phyloP scores from a whole-genome alignment of 2,888 invertebrate genomes.

The Drosophila atroscutellata region DNA sequence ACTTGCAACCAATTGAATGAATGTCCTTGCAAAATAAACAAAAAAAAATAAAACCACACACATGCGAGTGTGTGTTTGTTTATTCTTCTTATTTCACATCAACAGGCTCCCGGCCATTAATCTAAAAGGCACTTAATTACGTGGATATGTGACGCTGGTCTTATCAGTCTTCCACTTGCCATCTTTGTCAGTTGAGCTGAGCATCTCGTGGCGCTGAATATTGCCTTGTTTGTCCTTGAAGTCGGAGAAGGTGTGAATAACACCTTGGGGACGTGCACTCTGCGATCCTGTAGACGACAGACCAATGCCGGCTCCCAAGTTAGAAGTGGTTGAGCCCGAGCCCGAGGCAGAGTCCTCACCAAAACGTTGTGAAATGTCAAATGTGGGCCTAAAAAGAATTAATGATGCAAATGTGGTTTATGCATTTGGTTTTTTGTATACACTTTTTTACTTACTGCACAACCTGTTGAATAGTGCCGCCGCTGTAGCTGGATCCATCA shows the following conservation, averaged over 20 bases:
- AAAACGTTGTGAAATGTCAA: constrained; percentile 44
- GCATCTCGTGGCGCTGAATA: not conserved
- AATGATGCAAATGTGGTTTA: not conserved
- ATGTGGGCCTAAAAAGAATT: not conserved
- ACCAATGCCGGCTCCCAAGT: not conserved
- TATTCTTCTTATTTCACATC: constrained; percentile 39
- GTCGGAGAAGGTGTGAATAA: constrained; percentile 1
- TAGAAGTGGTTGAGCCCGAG: not conserved
- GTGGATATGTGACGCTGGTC: constrained; percentile 13
- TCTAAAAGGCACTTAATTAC: constrained; percentile 16
- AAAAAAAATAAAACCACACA: constrained; percentile 11
- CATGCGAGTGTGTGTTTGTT: constrained; percentile 17
- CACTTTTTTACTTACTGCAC: not conserved
- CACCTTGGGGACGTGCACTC: not conserved
- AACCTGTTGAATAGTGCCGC: constrained; percentile 30
- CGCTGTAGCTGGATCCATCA: constrained; percentile 45
- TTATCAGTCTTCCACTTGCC: constrained; percentile 16
- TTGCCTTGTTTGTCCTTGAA: constrained; percentile 25
- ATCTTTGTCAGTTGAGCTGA: not conserved
- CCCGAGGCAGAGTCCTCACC: constrained; percentile 53
- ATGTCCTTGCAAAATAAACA: constrained; percentile 22
- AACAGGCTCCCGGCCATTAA: constrained; percentile 20
- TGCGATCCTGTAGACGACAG: not conserved
- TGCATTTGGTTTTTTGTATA: not conserved
- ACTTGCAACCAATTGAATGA: constrained; percentile 24